A percentile compares a stretch with the other conserved stretches of the same genome.
Evolutionary conservation across 1,140 invertebrate species (phyloP).

Genomic region (Drosophila tsacasi): DNA sequence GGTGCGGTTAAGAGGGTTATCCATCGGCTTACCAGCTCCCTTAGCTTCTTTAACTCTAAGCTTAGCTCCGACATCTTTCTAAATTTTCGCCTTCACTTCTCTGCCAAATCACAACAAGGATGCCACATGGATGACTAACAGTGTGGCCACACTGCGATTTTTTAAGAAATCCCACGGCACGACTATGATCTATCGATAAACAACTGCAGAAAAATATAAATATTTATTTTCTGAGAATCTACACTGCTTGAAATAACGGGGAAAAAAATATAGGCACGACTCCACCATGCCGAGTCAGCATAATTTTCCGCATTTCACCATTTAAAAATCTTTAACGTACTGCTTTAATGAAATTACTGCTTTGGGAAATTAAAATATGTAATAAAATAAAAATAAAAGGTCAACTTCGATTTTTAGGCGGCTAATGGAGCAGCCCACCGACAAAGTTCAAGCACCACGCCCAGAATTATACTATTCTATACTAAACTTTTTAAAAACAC

Average conservation of each 20-base stretch:
- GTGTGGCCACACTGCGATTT: background rate
- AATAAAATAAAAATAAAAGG: too few relatives aligned
- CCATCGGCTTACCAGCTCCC: slow-evolving; percentile 22
- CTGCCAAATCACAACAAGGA: slow-evolving; percentile 27
- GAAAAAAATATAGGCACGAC: too few relatives aligned
- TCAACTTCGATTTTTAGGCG: too few relatives aligned
- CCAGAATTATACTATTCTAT: background rate
- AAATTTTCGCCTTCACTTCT: slow-evolving; percentile 10
- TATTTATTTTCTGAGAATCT: background rate
- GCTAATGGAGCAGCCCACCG: too few relatives aligned
- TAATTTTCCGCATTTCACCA: too few relatives aligned
- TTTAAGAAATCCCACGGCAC: background rate
- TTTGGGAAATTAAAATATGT: too few relatives aligned
- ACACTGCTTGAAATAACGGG: background rate
- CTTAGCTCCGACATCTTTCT: slow-evolving; percentile 30
- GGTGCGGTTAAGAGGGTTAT: too few relatives aligned
- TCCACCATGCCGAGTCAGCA: too few relatives aligned
- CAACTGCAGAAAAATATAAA: background rate
- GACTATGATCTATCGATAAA: background rate
- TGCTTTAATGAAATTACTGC: too few relatives aligned
- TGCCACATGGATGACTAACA: slow-evolving; percentile 33
- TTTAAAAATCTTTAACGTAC: too few relatives aligned
- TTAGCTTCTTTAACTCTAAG: slow-evolving; percentile 28
- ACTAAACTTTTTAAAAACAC: background rate
- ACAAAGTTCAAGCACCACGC: background rate